phyloP scores from a whole-genome alignment of 2,113 vertebrate species.

The Pterophyllum scalare region DNA sequence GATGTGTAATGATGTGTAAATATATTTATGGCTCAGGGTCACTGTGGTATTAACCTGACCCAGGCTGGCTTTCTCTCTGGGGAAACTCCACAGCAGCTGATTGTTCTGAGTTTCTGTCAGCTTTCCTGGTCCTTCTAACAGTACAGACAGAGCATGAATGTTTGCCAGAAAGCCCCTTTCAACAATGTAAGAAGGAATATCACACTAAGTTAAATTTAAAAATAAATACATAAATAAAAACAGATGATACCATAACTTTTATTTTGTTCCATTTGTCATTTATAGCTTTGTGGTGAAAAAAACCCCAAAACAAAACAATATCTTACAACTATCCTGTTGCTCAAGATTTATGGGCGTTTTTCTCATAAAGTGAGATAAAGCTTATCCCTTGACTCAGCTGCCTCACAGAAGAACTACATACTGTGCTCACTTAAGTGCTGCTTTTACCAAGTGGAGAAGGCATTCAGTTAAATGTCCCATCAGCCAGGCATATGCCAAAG shows the following conservation, averaged over 20 bases:
- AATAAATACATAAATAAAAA: neutral
- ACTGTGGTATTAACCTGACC: constrained; percentile 76
- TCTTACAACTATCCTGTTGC: constrained; percentile 1
- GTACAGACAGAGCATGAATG: constrained; percentile 6
- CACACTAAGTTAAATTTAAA: neutral
- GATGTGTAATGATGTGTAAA: constrained; percentile 81
- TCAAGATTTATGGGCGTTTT: neutral
- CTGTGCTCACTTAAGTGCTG: constrained; percentile 28
- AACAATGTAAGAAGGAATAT: neutral
- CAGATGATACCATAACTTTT: constrained; percentile 7
- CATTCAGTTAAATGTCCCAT: constrained; percentile 70
- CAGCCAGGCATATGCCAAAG: constrained; percentile 73
- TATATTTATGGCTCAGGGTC: constrained; percentile 81
- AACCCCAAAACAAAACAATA: neutral
- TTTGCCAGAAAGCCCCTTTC: constrained; percentile 15
- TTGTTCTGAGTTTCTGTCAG: constrained; percentile 51
- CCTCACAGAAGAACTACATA: constrained; percentile 3
- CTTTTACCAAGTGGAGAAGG: constrained; percentile 49
- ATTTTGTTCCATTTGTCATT: neutral
- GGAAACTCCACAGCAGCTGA: constrained; percentile 56
- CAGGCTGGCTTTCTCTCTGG: constrained; percentile 59
- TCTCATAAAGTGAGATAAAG: constrained; percentile 2
- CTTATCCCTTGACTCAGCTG: constrained; percentile 12
- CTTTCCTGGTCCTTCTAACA: constrained; percentile 19
- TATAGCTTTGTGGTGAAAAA: neutral